phyloP scores from a whole-genome alignment of 1,140 invertebrate species.

The Drosophila bocki region DNA sequence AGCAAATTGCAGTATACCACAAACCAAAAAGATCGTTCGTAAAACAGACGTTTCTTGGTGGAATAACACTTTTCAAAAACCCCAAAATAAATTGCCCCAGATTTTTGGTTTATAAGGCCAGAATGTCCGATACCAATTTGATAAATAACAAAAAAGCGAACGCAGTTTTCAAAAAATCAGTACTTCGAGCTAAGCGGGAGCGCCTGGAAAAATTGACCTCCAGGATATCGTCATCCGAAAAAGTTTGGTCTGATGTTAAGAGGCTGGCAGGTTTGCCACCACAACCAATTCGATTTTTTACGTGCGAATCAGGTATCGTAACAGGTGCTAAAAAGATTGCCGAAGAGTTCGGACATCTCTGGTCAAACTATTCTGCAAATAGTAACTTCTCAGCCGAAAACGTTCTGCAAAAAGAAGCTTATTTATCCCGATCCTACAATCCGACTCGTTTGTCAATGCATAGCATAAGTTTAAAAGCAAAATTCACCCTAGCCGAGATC shows the following conservation, averaged over 20 bases:
- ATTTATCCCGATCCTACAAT: neutral
- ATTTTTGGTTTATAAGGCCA: too few species aligned
- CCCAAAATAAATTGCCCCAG: too few species aligned
- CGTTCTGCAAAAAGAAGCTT: neutral
- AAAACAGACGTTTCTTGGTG: too few species aligned
- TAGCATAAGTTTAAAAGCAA: neutral
- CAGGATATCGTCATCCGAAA: neutral
- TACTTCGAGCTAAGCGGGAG: neutral
- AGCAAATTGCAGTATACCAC: too few species aligned
- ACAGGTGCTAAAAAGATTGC: neutral
- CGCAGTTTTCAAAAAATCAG: neutral
- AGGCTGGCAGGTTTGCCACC: neutral
- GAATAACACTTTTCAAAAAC: too few species aligned
- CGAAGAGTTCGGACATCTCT: neutral
- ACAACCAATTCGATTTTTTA: neutral
- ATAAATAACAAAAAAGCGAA: too few species aligned
- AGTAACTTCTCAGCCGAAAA: too few species aligned
- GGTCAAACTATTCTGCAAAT: neutral
- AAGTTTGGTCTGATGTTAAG: neutral
- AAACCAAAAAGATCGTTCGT: too few species aligned
- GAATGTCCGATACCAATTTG: too few species aligned
- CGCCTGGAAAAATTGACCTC: neutral
- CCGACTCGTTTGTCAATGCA: neutral
- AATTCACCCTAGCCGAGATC: neutral
- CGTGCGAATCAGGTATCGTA: neutral